Percentiles rank a stretch among this genome's conserved stretches.
These are phyloP conservation scores for Hozukius guyotensis DNA, from an alignment of 2,797 vertebrate species.

Conservation along the genomic window DNA sequence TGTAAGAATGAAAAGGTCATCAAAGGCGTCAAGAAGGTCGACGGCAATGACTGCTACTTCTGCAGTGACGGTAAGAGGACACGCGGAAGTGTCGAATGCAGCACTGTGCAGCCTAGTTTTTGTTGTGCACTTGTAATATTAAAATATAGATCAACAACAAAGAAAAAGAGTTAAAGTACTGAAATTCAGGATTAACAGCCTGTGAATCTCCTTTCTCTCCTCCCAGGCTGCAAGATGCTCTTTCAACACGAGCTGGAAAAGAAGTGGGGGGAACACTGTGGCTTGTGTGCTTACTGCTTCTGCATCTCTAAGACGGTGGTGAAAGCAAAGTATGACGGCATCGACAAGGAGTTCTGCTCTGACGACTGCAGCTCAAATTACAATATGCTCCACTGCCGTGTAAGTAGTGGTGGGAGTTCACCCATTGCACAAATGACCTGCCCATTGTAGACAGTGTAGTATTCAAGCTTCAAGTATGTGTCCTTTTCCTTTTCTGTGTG, in stretches of 20 bases:
- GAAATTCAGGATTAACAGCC: not conserved
- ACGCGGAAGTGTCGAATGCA: accelerated
- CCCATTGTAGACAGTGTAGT: not conserved
- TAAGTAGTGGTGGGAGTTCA: conserved; percentile 48
- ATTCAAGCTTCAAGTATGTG: not conserved
- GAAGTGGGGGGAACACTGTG: conserved; percentile 88
- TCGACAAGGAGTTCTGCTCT: conserved; percentile 89
- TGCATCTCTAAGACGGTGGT: conserved; percentile 84
- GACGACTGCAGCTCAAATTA: conserved; percentile 89
- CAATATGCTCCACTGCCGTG: conserved; percentile 86
- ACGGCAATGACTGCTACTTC: conserved; percentile 86
- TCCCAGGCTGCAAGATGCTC: conserved; percentile 88
- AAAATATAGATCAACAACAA: not conserved
- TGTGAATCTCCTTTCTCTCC: not conserved
- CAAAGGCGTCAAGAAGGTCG: conserved; percentile 86
- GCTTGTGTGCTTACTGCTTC: conserved; percentile 89
- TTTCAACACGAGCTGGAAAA: conserved; percentile 88
- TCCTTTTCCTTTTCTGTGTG: not conserved
- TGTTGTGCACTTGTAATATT: not conserved
- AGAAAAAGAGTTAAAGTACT: not conserved
- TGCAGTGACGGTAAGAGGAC: conserved; percentile 88
- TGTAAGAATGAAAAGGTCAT: conserved; percentile 89
- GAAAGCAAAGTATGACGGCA: conserved; percentile 82
- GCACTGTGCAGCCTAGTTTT: too few species aligned
- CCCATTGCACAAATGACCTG: not conserved